phyloP scores from a whole-genome alignment of 2,888 invertebrate genomes.

The Octodonta nipae region DNA sequence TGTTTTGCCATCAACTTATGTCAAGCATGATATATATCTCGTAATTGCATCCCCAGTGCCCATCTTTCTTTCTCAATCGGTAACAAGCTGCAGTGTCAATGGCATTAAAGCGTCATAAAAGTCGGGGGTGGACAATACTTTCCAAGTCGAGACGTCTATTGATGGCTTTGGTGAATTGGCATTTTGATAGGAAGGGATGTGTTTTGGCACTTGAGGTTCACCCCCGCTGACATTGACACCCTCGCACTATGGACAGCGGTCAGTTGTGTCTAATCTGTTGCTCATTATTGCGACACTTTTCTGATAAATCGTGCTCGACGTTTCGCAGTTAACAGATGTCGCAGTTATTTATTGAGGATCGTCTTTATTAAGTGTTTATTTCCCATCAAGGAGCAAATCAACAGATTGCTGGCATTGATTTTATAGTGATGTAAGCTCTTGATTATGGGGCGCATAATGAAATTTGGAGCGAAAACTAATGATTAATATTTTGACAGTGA shows the following conservation, averaged over 20 bases:
- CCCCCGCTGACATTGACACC: conserved; percentile 10
- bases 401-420: no score
- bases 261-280: conserved; percentile 1
- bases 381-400: no score
- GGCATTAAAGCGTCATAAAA: conserved; percentile 9
- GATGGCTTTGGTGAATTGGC: conserved; percentile 5
- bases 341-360: conserved; percentile 2
- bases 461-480: no score
- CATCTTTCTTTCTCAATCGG: no score
- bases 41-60: no score
- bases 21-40: no score
- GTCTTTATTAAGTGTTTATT: no score
- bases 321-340: conserved; percentile 1
- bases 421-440: no score
- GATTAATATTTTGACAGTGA: no score
- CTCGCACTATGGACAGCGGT: conserved; percentile 5
- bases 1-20: no score
- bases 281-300: conserved; percentile 1
- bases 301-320: neutral
- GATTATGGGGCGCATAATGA: no score
- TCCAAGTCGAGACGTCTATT: conserved; percentile 7
- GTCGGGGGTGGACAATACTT: conserved; percentile 10
- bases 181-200: conserved; percentile 7
- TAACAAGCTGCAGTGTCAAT: conserved; percentile 9
- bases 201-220: conserved; percentile 10